Conservation (phyloP, 2,888 invertebrate genomes). For the Philopedon plagiatum region DNA sequence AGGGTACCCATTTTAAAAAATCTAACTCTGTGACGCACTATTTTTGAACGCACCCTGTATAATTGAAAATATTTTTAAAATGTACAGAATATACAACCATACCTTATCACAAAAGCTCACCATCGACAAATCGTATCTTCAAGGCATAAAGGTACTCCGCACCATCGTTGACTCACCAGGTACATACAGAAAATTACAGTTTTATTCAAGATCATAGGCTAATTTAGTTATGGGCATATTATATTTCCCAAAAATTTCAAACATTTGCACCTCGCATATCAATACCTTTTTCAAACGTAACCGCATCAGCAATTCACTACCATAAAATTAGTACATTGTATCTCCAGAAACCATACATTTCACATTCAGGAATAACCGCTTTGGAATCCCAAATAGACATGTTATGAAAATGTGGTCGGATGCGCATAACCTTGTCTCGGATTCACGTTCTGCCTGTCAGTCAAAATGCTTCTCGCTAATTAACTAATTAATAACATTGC, state of each 20-base stretch:
- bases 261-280: neutral
- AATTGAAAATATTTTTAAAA: no score
- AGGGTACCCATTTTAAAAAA: no score
- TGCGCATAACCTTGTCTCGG: conserved; percentile 39
- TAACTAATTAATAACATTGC: conserved; percentile 62
- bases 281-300: neutral
- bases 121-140: no score
- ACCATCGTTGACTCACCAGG: no score
- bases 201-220: no score
- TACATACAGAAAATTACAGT: no score
- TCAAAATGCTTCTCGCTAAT: conserved; percentile 62
- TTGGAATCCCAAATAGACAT: conserved; percentile 49
- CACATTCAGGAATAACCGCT: conserved; percentile 48
- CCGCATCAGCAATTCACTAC: conserved; percentile 38
- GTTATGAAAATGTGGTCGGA: conserved; percentile 51
- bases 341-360: conserved; percentile 47
- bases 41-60: no score
- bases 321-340: conserved; percentile 35
- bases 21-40: no score
- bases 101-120: no score
- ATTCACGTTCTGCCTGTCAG: conserved; percentile 52
- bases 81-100: no score
- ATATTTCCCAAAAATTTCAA: neutral
- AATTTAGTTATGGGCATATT: no score
- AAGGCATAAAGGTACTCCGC: no score